Evolutionary conservation across 2,888 invertebrate species (phyloP).

Genomic region (Hetaerina titia): DNA sequence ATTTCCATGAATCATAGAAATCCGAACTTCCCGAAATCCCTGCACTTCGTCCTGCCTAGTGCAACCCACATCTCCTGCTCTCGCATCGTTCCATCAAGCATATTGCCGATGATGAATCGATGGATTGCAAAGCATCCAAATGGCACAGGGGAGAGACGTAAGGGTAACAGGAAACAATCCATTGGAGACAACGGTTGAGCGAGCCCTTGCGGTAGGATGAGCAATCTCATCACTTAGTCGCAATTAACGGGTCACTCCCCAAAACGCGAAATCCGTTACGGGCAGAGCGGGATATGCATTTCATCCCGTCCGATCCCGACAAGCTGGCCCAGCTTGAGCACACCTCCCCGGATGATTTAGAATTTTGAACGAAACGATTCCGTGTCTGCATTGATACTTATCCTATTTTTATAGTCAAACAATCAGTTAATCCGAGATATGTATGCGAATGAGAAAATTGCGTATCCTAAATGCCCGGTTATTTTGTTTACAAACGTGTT

Average conservation of each 20-base stretch:
- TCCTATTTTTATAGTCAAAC: not conserved
- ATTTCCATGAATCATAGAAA: not conserved
- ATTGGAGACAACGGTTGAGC: conserved; percentile 43
- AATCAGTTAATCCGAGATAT: conserved; percentile 32
- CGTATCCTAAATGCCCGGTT: not conserved
- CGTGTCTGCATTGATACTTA: not conserved
- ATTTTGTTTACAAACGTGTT: not conserved
- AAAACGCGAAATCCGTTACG: conserved; percentile 55
- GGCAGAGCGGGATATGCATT: not conserved
- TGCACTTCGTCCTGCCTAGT: not conserved
- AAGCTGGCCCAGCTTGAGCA: not conserved
- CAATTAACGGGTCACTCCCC: conserved; percentile 63
- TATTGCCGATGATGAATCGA: conserved; percentile 63
- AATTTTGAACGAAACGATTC: not conserved
- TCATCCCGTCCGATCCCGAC: not conserved
- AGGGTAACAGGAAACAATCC: conserved; percentile 57
- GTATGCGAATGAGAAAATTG: conserved; percentile 6
- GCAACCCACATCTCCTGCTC: not conserved
- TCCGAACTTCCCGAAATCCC: not conserved
- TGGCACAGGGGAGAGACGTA: not conserved
- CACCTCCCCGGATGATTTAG: not conserved
- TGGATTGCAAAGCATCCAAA: conserved; percentile 44
- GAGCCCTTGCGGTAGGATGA: conserved; percentile 50
- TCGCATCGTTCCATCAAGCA: conserved; percentile 48
- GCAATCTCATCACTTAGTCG: conserved; percentile 65